These are phyloP conservation scores for Stegophylla sp. DNA, from an alignment of 2,888 invertebrate species.

Conservation along the genomic window DNA sequence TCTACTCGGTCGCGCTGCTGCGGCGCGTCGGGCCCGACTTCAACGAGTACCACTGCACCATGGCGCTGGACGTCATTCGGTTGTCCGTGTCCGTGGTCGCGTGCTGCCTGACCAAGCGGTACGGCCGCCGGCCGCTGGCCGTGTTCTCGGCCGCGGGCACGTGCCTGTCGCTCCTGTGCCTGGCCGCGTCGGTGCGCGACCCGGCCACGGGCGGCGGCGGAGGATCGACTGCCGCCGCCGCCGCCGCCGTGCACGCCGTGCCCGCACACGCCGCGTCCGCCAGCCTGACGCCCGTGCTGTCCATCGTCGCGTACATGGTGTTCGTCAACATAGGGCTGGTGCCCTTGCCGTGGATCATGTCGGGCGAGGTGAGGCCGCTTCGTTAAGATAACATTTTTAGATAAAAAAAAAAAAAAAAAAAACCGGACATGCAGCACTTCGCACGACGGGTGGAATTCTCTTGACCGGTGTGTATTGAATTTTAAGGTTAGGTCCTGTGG, in stretches of 20 bases:
- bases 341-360: slow-evolving; percentile 78
- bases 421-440: no score
- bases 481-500: no score
- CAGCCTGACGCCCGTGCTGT: slow-evolving; percentile 65
- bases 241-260: slow-evolving; percentile 61
- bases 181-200: slow-evolving; percentile 66
- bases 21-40: slow-evolving; percentile 70
- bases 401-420: no score
- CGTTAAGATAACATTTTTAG: no score
- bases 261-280: slow-evolving; percentile 63
- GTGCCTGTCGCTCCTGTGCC: slow-evolving; percentile 69
- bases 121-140: slow-evolving; percentile 72
- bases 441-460: no score
- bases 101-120: slow-evolving; percentile 71
- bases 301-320: slow-evolving; percentile 70
- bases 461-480: no score
- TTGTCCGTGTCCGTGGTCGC: slow-evolving; percentile 71
- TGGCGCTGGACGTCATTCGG: slow-evolving; percentile 72
- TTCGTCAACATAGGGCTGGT: slow-evolving; percentile 71
- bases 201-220: slow-evolving; percentile 62
- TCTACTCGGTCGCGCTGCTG: slow-evolving; percentile 75
- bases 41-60: slow-evolving; percentile 73
- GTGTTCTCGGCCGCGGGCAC: slow-evolving; percentile 73
- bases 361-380: slow-evolving; percentile 76
- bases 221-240: no score